Evolutionary conservation across 1,140 invertebrate species (phyloP), one percentile per base, ranked within the genome.

Genomic region (Pinna nobilis): DNA sequence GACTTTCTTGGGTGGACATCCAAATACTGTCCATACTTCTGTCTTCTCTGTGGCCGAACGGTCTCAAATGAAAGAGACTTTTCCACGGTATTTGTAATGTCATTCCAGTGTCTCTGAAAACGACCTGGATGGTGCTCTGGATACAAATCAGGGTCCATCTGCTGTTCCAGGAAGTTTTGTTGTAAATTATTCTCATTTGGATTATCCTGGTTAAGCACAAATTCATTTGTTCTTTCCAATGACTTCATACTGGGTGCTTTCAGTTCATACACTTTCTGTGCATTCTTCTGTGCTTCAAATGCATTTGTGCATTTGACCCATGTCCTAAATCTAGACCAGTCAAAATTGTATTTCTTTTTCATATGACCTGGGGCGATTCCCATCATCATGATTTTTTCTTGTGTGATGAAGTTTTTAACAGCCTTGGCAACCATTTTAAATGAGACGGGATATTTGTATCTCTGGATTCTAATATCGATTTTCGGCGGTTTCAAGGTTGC

Each of bases 271-370:
- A 70, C 61, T 25, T 49, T 35, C n/a, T 60, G 37, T 39, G 51
- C 30, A 28, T 63, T 15, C 57, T 28, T 65, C 25, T 55, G 66
- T 32, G 55, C 70, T 61, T 74, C 61, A 74, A 81, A 81, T 28
- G 79, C 65, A 55, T 70, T 63, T 35, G 69, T 78, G 20, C 30
- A 47, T 60, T 76, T 55, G 3, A 81, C 41, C 72, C 69, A 81
- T 28, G 44, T 66, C 53, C 63, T 76, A 30, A 81, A 64, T 53
- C 70, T 73, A 11, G 68, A 59, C 59, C 74, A 71, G 69, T 81
- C 76, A 78, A 77, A 70, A 57, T 77, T 81, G 32, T 70, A 57
- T 68, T 57, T 65, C 15, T 70, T 55, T 37, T 76, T 76, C 37
- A 70, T 50, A 37, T 53, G 67, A 13, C 57, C 70, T 63, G 60